phyloP scores from a whole-genome alignment of 2,797 vertebrate species.

The Gadopsis bispinosus region DNA sequence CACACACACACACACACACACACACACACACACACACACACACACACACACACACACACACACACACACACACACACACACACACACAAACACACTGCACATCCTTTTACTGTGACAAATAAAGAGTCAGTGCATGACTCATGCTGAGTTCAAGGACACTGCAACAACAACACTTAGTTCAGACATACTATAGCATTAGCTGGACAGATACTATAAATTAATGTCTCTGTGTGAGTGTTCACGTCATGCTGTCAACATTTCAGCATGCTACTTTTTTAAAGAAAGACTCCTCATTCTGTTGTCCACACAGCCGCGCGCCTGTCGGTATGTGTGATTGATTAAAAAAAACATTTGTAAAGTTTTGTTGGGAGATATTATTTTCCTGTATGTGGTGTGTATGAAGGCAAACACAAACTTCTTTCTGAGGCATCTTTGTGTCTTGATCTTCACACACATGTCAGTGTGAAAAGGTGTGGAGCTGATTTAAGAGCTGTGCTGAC shows the following conservation, averaged over 20 bases:
- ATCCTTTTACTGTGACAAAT: slow-evolving; percentile 31
- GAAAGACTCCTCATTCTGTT: slow-evolving; percentile 37
- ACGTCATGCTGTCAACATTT: slow-evolving; percentile 61
- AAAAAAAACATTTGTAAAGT: not conserved
- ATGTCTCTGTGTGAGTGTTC: slow-evolving; percentile 26
- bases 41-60: too few species aligned
- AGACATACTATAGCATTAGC: slow-evolving; percentile 32
- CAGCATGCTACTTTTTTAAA: slow-evolving; percentile 65
- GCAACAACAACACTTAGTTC: slow-evolving; percentile 40
- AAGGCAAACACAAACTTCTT: not conserved
- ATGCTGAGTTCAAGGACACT: slow-evolving; percentile 56
- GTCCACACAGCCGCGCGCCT: slow-evolving; percentile 35
- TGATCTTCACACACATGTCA: not conserved
- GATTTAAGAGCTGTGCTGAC: slow-evolving; percentile 26
- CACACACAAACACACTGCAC: not conserved
- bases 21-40: too few species aligned
- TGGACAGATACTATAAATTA: slow-evolving; percentile 25
- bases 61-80: slow-evolving; percentile 27
- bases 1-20: too few species aligned
- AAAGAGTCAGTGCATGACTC: slow-evolving; percentile 33
- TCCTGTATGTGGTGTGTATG: not conserved
- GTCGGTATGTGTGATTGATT: not conserved
- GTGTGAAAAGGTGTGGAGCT: slow-evolving; percentile 17
- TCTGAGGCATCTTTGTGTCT: not conserved
- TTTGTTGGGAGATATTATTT: not conserved